Base-by-base conservation (phyloP, 2,888 invertebrate genomes). In the Melanostoma scalare region DNA sequence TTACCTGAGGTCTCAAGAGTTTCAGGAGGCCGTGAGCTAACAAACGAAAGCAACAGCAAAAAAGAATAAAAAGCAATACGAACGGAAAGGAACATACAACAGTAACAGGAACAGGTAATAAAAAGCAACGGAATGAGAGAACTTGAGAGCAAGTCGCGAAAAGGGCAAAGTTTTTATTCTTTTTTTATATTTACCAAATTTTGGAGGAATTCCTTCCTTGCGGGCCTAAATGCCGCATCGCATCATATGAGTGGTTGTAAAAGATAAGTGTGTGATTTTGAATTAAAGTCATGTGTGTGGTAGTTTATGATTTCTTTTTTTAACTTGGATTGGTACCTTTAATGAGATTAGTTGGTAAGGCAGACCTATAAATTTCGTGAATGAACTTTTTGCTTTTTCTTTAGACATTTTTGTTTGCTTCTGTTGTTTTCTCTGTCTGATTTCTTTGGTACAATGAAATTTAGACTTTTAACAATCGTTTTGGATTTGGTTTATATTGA, bases 51-150 rank as follows among this genome's bases (percentile, higher is more conserved):
- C 3, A 53, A 48, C 36, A 52, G 46, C 3, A 38, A 8, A 63
- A 61, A 42, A 50, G 63, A 33, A 2, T 46, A 48, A n/a, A 63
- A 46, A 53, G 52, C 33, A 48, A 48, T 9, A 52, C 6, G 67
- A 55, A 9, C 4, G 42, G 6, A 46, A 35, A 42, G n/a, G 33
- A 3, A 48, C 55, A 6, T 53, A 67, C 33, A 72, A 56, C 53
- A 69, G 69, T 53, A 78, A 84, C 68, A 56, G 68, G 68, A 73
- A 65, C 58, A 69, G 68, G 73, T 58, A 77, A 82, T 82, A 69
- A 73, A 82, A 77, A 77, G 33, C 77, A 82, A 82, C 77, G 72
- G 82, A 77, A 77, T 38, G 63, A 58, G 46, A 60, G 61, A 50
- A 31, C 40, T 36, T 33, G 8, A 71, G 48, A 56, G 20, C 20